phyloP scores from a whole-genome alignment of 1,140 invertebrate genomes.

The Antheraea pernyi region DNA sequence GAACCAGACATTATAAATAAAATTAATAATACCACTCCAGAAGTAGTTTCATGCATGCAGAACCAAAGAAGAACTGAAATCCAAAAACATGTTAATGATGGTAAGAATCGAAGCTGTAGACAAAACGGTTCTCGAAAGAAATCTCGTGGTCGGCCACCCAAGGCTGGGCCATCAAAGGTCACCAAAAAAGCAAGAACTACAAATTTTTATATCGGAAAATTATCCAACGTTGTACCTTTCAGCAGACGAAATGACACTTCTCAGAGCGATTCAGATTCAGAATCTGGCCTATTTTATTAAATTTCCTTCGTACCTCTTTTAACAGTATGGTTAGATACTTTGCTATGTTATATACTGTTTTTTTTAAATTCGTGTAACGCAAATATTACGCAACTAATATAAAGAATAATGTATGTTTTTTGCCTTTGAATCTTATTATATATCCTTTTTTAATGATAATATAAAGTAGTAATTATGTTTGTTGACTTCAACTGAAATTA shows the following conservation, averaged over 20 bases:
- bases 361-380: not conserved
- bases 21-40: not conserved
- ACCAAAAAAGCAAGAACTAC: conserved; percentile 3
- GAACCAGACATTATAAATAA: not conserved
- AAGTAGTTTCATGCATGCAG: not conserved
- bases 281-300: conserved; percentile 16
- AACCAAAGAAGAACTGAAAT: not conserved
- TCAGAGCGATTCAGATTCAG: conserved; percentile 31
- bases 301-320: not conserved
- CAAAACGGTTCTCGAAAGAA: not conserved
- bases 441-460: too few species aligned
- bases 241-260: conserved; percentile 10
- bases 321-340: not conserved
- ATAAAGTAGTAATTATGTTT: too few species aligned
- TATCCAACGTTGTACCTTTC: conserved; percentile 38
- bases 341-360: not conserved
- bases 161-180: conserved; percentile 32
- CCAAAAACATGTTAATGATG: not conserved
- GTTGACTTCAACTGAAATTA: too few species aligned
- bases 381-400: not conserved
- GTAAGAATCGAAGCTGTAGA: not conserved
- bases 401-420: too few species aligned
- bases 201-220: conserved; percentile 40
- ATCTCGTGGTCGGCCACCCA: conserved; percentile 25
- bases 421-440: too few species aligned